Base-by-base conservation (phyloP, 2,797 vertebrate genomes). In the Ctenochaetus hawaiiensis region DNA sequence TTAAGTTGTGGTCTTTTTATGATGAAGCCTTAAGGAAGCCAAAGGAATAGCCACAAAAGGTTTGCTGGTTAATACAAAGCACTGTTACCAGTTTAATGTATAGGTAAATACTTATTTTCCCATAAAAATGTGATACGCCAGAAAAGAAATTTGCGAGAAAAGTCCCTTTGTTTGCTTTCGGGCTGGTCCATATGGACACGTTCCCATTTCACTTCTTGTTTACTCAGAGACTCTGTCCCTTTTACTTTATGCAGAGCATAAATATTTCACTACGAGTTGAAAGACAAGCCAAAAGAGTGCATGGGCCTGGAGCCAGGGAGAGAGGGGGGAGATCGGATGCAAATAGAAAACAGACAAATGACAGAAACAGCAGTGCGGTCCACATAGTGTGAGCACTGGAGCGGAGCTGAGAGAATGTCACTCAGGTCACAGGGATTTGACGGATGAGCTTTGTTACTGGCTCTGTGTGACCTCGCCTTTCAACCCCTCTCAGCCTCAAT, bases 271-370 rank as follows among this genome's bases (percentile, higher is more conserved):
- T 53, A 72, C 49, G 77, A 85, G 81, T 78, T 72, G 73, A 89
- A 80, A 86, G 75, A 83, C 52, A 45, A 70, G 77, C 69, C 67
- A 77, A 77, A 89, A 87, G 80, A 77, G 69, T 53, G 26, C 58
- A 69, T 13, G 39, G 72, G 82, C 83, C 74, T 58, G 48, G 51
- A 80, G 87, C 77, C 78, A 83, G 78, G 60, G 44, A 72, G 57
- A 64, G 72, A 17, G 58, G 22, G 22, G 13, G 22, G 12, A 6
- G 30, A 30, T 34, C 48, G 75, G 88, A 92, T 92, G 92, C 91
- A 93, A 93, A 93, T 89, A 90, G 89, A 88, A 89, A 92, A 84
- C 74, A 79, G 87, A 88, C 85, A 91, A 92, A 93, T 90, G 87
- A 91, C 89, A 90, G 86, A 92, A 93, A 91, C 87, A 89, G 83